Conservation (phyloP, 2,113 vertebrate genomes). For the Copsychus sechellarum region DNA sequence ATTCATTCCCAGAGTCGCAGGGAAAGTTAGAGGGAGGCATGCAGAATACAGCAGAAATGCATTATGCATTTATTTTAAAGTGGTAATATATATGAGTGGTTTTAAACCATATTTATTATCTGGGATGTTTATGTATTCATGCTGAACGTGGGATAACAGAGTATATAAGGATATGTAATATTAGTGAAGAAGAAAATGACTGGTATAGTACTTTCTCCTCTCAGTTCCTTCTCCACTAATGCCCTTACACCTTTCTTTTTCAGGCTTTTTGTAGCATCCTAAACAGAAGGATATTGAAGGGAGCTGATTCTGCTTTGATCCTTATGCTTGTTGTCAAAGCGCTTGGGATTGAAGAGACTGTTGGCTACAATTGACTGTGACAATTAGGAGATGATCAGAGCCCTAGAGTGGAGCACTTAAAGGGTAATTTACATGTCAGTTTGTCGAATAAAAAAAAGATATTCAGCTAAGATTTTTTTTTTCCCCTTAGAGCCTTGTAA, state of each 20-base stretch:
- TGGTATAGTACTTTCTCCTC: conserved; percentile 74
- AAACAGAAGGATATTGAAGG: conserved; percentile 85
- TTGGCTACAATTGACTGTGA: conserved; percentile 99
- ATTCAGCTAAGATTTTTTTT: conserved; percentile 85
- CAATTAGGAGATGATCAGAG: conserved; percentile 98
- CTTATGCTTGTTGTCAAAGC: conserved; percentile 94
- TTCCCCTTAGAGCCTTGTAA: conserved; percentile 90
- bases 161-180: conserved; percentile 56
- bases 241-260: conserved; percentile 83
- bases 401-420: conserved; percentile 94
- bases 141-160: conserved; percentile 68
- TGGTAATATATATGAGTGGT: not conserved
- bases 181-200: conserved; percentile 76
- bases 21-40: not conserved
- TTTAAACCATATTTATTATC: conserved; percentile 66
- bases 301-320: conserved; percentile 92
- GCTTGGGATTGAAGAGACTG: conserved; percentile 95
- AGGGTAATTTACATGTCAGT: conserved; percentile 99
- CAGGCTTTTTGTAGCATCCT: conserved; percentile 82
- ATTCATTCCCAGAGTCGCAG: not conserved
- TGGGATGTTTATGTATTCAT: conserved; percentile 72
- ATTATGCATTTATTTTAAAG: conserved; percentile 53
- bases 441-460: conserved; percentile 92
- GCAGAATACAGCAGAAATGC: not conserved
- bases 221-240: conserved; percentile 71